phyloP scores from a whole-genome alignment of 1,140 invertebrate species.

The Atta cephalotes region DNA sequence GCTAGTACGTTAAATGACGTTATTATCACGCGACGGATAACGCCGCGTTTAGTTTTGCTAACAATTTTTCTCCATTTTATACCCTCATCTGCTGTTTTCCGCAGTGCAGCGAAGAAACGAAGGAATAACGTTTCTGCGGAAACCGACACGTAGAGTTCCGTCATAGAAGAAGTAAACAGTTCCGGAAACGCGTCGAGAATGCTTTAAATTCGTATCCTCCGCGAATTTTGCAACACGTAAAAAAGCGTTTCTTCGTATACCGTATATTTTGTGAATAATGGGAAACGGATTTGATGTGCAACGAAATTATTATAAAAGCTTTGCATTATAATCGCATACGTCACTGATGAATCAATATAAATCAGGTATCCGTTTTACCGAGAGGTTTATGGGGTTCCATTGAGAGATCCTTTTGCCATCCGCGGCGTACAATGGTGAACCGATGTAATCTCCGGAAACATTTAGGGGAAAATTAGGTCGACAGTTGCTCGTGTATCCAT shows the following conservation, averaged over 20 bases:
- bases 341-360: constrained; percentile 35
- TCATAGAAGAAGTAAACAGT: not conserved
- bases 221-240: not conserved
- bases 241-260: not conserved
- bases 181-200: not conserved
- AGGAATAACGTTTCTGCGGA: constrained; percentile 35
- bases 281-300: not conserved
- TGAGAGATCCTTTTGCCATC: constrained; percentile 65
- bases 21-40: constrained; percentile 66
- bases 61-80: constrained; percentile 63
- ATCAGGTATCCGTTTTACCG: constrained; percentile 55
- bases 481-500: constrained; percentile 83
- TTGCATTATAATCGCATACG: constrained; percentile 8
- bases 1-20: constrained; percentile 67
- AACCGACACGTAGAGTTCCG: not conserved
- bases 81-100: constrained; percentile 33
- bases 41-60: constrained; percentile 45
- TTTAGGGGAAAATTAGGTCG: constrained; percentile 86
- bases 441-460: constrained; percentile 85
- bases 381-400: constrained; percentile 72
- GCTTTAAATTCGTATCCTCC: not conserved
- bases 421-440: constrained; percentile 81
- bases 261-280: not conserved
- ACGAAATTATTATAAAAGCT: constrained; percentile 34
- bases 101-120: constrained; percentile 7